These are phyloP conservation scores for Lithobates sylvaticus DNA, from an alignment of 2,797 vertebrate genomes.

Conservation along the genomic window DNA sequence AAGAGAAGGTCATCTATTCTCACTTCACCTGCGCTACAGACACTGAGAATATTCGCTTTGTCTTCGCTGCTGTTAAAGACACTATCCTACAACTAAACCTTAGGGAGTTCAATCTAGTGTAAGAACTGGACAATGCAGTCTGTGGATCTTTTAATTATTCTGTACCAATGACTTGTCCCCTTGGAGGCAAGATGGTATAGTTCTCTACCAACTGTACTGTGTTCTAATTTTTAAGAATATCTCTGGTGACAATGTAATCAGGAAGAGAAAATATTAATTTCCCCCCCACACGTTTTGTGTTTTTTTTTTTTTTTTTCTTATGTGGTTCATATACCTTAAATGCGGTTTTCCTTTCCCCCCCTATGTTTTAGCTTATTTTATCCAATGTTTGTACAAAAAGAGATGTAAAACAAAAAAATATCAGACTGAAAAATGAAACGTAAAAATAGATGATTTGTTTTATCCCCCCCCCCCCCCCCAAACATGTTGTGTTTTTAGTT, in stretches of 20 bases:
- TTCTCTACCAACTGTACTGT: constrained; percentile 19
- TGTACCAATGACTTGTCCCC: constrained; percentile 39
- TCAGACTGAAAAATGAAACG: constrained; percentile 39
- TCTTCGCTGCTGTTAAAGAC: constrained; percentile 90
- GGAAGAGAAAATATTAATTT: constrained; percentile 40
- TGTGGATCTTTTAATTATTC: constrained; percentile 15
- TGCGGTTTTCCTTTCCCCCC: constrained; percentile 22
- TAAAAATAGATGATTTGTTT: constrained; percentile 38
- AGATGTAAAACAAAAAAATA: constrained; percentile 47
- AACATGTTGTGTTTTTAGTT: constrained; percentile 55
- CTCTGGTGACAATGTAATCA: constrained; percentile 54
- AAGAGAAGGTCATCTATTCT: constrained; percentile 86
- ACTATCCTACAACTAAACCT: constrained; percentile 89
- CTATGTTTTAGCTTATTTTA: constrained; percentile 16
- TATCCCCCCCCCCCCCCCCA: constrained; percentile 1
- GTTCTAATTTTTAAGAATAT: constrained; percentile 38
- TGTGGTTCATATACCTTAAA: constrained; percentile 36
- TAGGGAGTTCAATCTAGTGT: constrained; percentile 86
- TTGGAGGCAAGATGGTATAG: constrained; percentile 34
- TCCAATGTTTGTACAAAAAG: constrained; percentile 20
- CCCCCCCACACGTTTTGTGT: constrained; percentile 53
- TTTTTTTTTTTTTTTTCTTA: constrained; percentile 32
- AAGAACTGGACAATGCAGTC: constrained; percentile 47
- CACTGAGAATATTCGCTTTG: constrained; percentile 89
- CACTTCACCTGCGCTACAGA: constrained; percentile 91